These are phyloP conservation scores for Petromus typicus DNA, from an alignment of 2,113 vertebrate genomes.

Conservation along the genomic window DNA sequence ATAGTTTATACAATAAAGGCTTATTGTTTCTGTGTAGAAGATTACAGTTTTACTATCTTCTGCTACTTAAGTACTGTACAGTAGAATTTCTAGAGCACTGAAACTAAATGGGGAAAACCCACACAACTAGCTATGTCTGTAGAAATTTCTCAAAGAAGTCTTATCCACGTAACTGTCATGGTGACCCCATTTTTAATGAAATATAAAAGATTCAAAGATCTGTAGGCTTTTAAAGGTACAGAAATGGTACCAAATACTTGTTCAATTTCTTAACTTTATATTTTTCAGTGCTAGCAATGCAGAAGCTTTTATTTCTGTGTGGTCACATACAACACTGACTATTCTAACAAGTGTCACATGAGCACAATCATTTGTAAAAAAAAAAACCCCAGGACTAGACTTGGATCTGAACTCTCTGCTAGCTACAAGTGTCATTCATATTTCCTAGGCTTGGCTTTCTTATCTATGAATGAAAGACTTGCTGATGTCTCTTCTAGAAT, in stretches of 20 bases:
- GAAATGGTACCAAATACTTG: background rate
- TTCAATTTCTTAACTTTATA: background rate
- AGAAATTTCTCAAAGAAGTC: slow-evolving; percentile 1
- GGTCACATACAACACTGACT: background rate
- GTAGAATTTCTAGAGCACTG: background rate
- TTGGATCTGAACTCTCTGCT: background rate
- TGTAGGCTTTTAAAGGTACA: background rate
- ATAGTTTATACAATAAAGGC: background rate
- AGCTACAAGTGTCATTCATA: background rate
- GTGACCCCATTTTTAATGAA: slow-evolving; percentile 2
- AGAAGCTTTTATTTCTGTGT: background rate
- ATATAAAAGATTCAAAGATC: background rate
- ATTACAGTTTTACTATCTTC: background rate
- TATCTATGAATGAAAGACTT: background rate
- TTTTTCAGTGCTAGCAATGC: background rate
- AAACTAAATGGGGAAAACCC: background rate
- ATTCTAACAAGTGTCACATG: background rate
- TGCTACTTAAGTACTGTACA: background rate
- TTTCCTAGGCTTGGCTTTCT: background rate
- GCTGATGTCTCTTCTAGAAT: background rate
- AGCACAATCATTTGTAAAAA: background rate
- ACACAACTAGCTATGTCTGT: background rate
- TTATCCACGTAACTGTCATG: background rate
- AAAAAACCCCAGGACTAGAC: background rate
- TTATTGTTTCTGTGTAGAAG: background rate